phyloP scores from a whole-genome alignment of 2,113 vertebrate species.

The Lagopus muta region DNA sequence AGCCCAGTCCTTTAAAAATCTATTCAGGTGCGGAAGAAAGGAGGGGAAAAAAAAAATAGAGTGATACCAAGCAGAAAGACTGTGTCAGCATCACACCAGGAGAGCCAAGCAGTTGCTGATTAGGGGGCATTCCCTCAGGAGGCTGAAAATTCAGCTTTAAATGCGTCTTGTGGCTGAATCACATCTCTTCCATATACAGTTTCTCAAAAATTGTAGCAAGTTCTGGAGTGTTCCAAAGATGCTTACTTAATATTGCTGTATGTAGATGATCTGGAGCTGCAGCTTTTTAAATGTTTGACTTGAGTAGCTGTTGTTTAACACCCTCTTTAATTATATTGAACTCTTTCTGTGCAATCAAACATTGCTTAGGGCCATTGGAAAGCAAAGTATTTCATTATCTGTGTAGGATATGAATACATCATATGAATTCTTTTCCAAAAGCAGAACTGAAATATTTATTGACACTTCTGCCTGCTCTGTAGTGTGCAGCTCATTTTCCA shows the following conservation, averaged over 20 bases:
- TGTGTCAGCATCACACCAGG: fast-evolving
- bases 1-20: not conserved
- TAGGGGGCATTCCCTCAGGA: not conserved
- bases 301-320: constrained; percentile 59
- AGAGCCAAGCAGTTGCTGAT: not conserved
- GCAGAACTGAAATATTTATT: constrained; percentile 19
- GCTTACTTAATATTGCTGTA: not conserved
- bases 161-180: not conserved
- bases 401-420: not conserved
- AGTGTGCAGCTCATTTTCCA: not conserved
- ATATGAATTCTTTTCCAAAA: not conserved
- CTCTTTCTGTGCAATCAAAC: constrained; percentile 35
- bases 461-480: not conserved
- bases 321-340: constrained; percentile 55
- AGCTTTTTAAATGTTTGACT: constrained; percentile 33
- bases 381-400: constrained; percentile 35
- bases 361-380: constrained; percentile 36
- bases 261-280: not conserved
- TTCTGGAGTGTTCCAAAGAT: constrained; percentile 14
- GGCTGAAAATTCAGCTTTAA: not conserved
- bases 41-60: not conserved
- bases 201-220: not conserved
- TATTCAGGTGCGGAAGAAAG: not conserved
- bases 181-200: fast-evolving
- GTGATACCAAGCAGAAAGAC: not conserved